Evolutionary conservation across 2,888 invertebrate genomes (phyloP).

Genomic region (Xylophagus ater): DNA sequence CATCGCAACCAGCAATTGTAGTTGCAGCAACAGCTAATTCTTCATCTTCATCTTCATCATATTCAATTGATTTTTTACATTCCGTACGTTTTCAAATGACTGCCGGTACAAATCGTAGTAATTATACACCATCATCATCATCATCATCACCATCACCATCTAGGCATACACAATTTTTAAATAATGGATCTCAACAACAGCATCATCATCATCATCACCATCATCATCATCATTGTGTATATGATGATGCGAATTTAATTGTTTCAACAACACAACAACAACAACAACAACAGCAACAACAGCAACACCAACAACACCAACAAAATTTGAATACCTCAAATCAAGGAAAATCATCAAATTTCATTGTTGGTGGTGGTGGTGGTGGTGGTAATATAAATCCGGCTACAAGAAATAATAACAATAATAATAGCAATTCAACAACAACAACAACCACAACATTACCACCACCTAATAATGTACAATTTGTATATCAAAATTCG

Average conservation of each 20-base stretch:
- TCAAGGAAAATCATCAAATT: too few species aligned
- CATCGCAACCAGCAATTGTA: background rate
- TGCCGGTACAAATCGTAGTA: slow-evolving; percentile 17
- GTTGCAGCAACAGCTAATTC: slow-evolving; percentile 1
- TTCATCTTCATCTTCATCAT: slow-evolving; percentile 16
- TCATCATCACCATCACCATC: slow-evolving; percentile 1
- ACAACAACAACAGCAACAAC: too few species aligned
- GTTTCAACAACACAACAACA: too few species aligned
- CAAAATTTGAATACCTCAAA: too few species aligned
- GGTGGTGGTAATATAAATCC: too few species aligned
- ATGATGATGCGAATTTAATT: too few species aligned
- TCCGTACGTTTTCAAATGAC: slow-evolving; percentile 29
- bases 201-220: background rate
- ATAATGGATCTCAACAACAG: slow-evolving; percentile 1
- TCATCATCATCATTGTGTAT: too few species aligned
- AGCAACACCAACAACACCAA: too few species aligned
- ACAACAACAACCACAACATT: slow-evolving; percentile 3
- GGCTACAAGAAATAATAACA: slow-evolving; percentile 5
- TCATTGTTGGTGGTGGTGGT: too few species aligned
- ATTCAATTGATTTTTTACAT: slow-evolving; percentile 29
- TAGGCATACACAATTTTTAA: background rate
- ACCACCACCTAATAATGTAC: background rate
- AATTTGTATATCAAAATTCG: slow-evolving; percentile 5
- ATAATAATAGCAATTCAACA: background rate
- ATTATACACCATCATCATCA: slow-evolving; percentile 10